Base-by-base conservation (phyloP, 2,113 vertebrate species). In the Myiozetetes cayanensis region DNA sequence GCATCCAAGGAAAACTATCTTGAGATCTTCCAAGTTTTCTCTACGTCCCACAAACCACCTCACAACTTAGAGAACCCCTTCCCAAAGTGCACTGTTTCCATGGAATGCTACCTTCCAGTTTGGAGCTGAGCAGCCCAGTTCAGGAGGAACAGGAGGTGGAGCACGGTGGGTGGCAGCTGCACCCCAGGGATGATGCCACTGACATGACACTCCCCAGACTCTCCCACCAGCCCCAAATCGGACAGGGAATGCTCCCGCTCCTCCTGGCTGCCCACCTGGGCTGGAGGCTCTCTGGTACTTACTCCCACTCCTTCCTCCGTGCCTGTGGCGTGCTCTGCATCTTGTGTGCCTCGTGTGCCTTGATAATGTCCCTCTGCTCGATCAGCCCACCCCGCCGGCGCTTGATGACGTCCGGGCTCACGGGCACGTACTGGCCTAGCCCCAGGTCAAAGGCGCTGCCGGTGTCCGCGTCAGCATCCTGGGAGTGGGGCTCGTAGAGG, bases 291-390 rank as follows among this genome's bases (percentile, higher is more conserved):
- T 47, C 59, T 14, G 1, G 58, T 98, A 99, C 99, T 99, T 97
- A 99, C 99, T 99, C 99, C 99, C 99, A 99, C 94, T 99, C 99
- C 96, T 99, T 99, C 97, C 99, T 99, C 53, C 98, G 97, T 0
- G 99, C 99, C 96, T 99, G 99, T 0, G 99, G 99, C 11, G 99
- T 99, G 98, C 99, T 99, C 96, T 99, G 99, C 94, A 99, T 99
- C 98, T 99, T 99, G 96, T 99, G 99, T 0, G 99, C 99, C 93
- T 99, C 98, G 25, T 99, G 99, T 0, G 99, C 99, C 96, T 99
- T 99, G 97, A 99, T 98, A 44, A 99, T 99, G 97, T 99, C 99
- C 89, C 98, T 98, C 97, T 99, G 99, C 79, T 99, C 99, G 4
- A 99, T 99, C 85, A 99, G 98, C 24, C 99, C 99, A 0, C 99